Conservation (phyloP, 2,113 vertebrate genomes). For the Cisticola juncidis region DNA sequence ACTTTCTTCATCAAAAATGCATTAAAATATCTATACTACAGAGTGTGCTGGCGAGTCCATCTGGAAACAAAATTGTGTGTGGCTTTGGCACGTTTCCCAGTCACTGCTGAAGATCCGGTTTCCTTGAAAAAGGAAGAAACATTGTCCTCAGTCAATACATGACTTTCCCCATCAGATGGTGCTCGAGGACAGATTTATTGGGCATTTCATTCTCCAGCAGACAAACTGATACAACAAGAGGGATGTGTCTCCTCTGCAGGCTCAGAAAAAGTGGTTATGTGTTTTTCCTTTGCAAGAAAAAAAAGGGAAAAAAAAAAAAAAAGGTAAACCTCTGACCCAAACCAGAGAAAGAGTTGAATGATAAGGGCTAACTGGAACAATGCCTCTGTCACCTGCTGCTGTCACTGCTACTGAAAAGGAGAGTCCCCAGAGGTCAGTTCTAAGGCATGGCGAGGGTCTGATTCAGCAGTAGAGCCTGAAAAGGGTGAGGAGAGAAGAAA, state of each 20-base stretch:
- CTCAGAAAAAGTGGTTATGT: neutral
- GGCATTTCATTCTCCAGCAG: neutral
- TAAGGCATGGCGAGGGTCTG: neutral
- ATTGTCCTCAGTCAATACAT: neutral
- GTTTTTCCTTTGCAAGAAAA: neutral
- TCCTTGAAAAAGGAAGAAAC: neutral
- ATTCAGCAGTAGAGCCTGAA: neutral
- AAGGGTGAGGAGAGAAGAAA: neutral
- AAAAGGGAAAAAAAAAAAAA: neutral
- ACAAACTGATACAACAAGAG: neutral
- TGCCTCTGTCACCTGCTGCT: neutral
- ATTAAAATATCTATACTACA: neutral
- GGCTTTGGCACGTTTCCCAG: neutral
- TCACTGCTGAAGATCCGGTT: neutral
- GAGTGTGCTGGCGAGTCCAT: neutral
- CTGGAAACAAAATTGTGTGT: neutral
- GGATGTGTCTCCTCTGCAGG: neutral
- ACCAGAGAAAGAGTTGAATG: neutral
- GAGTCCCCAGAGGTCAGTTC: neutral
- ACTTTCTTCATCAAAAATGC: neutral
- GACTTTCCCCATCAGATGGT: slow-evolving; percentile 62
- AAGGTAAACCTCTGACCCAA: neutral
- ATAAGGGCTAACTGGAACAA: neutral
- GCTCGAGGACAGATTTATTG: slow-evolving; percentile 42
- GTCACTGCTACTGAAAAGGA: neutral